These are phyloP conservation scores for Lasiurus borealis DNA, from an alignment of 2,113 vertebrate genomes.

Conservation along the genomic window DNA sequence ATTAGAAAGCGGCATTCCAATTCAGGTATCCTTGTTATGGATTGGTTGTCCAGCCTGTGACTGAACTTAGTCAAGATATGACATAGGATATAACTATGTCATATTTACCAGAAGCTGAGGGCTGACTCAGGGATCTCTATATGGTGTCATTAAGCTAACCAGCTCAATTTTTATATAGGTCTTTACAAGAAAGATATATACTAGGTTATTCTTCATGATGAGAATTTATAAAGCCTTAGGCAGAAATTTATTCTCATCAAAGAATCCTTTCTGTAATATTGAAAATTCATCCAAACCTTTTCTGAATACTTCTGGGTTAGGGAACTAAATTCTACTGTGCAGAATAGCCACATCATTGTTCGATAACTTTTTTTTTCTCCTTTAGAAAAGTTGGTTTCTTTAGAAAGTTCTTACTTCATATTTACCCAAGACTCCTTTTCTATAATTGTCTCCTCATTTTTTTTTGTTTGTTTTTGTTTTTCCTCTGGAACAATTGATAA, in stretches of 20 bases:
- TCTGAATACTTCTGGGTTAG: neutral
- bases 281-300: neutral
- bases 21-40: neutral
- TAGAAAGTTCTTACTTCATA: neutral
- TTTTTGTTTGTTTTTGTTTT: neutral
- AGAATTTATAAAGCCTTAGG: neutral
- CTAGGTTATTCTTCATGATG: slow-evolving; percentile 2
- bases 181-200: neutral
- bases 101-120: neutral
- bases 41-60: slow-evolving; percentile 1
- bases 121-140: neutral
- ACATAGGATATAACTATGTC: neutral
- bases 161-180: neutral
- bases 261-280: neutral
- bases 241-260: slow-evolving; percentile 14
- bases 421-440: neutral
- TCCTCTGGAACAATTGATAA: slow-evolving; percentile 20
- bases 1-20: slow-evolving; percentile 9
- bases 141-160: neutral
- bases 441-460: neutral
- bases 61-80: neutral
- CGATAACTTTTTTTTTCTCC: neutral
- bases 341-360: slow-evolving; percentile 23
- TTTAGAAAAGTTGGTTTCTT: neutral
- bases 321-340: neutral